Percentiles rank a stretch among this genome's conserved stretches.
These are phyloP conservation scores for Callionymus lyra DNA, from an alignment of 2,113 vertebrate species.

Conservation along the genomic window DNA sequence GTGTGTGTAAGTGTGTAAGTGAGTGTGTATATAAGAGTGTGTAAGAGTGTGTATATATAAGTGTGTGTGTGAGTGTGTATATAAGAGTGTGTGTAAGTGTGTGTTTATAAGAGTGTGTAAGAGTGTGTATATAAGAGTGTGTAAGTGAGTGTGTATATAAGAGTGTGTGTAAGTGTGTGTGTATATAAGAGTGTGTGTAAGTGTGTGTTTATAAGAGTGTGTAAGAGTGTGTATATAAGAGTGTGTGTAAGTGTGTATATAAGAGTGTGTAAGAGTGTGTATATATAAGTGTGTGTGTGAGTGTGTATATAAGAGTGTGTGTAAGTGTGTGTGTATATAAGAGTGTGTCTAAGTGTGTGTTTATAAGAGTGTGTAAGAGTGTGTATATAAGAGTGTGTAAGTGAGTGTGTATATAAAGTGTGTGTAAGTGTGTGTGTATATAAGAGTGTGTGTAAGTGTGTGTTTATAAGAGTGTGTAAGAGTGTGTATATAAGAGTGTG, in stretches of 20 bases:
- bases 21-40: conserved; percentile 12
- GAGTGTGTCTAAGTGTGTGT: not conserved
- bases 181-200: conserved; percentile 7
- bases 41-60: conserved; percentile 47
- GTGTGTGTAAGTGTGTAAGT: conserved; percentile 7
- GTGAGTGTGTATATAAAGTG: not conserved
- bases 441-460: too few species aligned
- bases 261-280: conserved; percentile 52
- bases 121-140: conserved; percentile 18
- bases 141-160: conserved; percentile 4
- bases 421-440: conserved; percentile 18
- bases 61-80: conserved; percentile 8
- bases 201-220: conserved; percentile 14
- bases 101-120: too few species aligned
- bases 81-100: too few species aligned
- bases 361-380: conserved; percentile 25
- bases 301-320: conserved; percentile 3
- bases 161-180: conserved; percentile 15
- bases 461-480: conserved; percentile 8
- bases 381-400: conserved; percentile 7
- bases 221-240: conserved; percentile 16
- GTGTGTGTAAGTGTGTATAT: not conserved
- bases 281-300: conserved; percentile 11
- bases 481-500: conserved; percentile 59
- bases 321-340: conserved; percentile 15